Conservation (phyloP, 1,140 invertebrate genomes). For the Hydropsyche tenuis region DNA sequence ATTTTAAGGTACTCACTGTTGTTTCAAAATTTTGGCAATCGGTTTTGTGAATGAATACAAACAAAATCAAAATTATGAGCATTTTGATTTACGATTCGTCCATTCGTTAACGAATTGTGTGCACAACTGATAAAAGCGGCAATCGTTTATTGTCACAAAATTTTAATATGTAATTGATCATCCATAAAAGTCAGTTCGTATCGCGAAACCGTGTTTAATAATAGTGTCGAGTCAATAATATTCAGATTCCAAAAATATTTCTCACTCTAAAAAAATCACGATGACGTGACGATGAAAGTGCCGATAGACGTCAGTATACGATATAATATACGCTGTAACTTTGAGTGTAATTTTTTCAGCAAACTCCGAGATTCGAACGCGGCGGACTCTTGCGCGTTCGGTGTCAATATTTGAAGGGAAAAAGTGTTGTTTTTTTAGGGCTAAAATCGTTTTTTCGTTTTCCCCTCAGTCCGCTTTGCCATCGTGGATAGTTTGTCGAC, state of each 20-base stretch:
- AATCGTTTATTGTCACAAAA: slow-evolving; percentile 14
- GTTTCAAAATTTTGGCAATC: too few species aligned
- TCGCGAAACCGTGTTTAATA: background rate
- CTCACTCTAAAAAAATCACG: too few species aligned
- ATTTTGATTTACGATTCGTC: too few species aligned
- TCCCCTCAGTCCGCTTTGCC: too few species aligned
- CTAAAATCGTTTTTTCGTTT: background rate
- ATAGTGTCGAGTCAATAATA: background rate
- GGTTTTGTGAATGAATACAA: too few species aligned
- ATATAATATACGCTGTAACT: background rate
- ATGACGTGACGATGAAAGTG: slow-evolving; percentile 1
- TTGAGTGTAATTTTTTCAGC: slow-evolving; percentile 6
- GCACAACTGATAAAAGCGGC: background rate
- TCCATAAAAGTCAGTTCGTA: background rate
- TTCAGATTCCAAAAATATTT: too few species aligned
- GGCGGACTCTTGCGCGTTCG: background rate
- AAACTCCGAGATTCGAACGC: slow-evolving; percentile 8
- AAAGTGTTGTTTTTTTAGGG: slow-evolving; percentile 18
- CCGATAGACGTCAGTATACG: slow-evolving; percentile 4
- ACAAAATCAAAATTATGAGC: too few species aligned
- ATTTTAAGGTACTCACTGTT: too few species aligned
- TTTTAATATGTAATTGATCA: background rate
- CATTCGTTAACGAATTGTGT: too few species aligned
- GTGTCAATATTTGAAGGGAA: slow-evolving; percentile 10
- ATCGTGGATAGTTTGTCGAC: slow-evolving; percentile 5